These are phyloP conservation scores for Aphaenogaster floridana DNA, from an alignment of 1,140 invertebrate species.

Conservation along the genomic window DNA sequence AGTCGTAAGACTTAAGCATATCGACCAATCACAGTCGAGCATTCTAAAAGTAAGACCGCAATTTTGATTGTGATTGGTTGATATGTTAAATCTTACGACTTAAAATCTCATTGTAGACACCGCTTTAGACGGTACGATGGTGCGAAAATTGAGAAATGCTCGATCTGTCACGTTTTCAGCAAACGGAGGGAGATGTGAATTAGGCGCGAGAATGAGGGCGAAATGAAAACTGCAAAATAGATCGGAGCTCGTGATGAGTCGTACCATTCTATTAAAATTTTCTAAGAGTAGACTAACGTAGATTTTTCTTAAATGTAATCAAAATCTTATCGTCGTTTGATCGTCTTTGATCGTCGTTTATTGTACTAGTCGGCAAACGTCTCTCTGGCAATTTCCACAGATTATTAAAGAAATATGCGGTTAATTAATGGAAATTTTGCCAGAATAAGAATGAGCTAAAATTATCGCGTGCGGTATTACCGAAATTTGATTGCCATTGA, in stretches of 20 bases:
- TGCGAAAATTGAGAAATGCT: not conserved
- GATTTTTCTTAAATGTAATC: not conserved
- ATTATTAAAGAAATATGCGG: not conserved
- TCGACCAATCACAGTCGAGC: too few species aligned
- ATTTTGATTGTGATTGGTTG: too few species aligned
- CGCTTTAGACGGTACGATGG: too few species aligned
- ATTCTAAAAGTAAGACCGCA: too few species aligned
- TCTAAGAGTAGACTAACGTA: not conserved
- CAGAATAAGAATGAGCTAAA: not conserved
- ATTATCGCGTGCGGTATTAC: not conserved
- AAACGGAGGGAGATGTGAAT: not conserved
- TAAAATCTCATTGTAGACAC: too few species aligned
- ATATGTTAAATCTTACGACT: too few species aligned
- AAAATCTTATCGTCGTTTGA: not conserved
- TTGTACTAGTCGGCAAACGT: not conserved
- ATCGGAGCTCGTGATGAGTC: not conserved
- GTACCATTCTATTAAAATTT: not conserved
- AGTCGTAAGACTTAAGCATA: too few species aligned
- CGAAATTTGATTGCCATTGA: constrained; percentile 10
- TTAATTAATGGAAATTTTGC: not conserved
- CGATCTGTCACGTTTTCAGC: not conserved
- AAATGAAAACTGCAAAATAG: not conserved
- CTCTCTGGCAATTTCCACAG: not conserved
- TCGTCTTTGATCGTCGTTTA: not conserved
- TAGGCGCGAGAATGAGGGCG: not conserved